phyloP scores from a whole-genome alignment of 2,888 invertebrate genomes.

The Drosophila neoperkinsi region DNA sequence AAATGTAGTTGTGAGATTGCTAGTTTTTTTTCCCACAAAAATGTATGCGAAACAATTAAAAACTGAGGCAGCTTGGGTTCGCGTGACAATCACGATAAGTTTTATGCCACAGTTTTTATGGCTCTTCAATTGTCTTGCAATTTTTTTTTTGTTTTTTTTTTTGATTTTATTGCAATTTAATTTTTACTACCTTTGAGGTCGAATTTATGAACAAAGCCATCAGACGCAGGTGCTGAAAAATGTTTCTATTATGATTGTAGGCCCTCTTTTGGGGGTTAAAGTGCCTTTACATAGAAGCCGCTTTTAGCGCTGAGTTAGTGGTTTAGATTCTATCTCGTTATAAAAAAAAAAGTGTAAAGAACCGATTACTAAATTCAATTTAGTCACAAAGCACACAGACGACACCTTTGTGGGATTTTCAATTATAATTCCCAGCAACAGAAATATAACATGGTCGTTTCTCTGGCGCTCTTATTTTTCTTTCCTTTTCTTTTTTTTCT shows the following conservation, averaged over 20 bases:
- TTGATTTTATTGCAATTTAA: not conserved
- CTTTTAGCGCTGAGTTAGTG: conserved; percentile 23
- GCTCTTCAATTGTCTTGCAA: conserved; percentile 20
- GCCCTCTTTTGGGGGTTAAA: not conserved
- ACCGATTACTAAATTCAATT: conserved; percentile 79
- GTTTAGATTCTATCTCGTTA: conserved; percentile 47
- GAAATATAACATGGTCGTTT: conserved; percentile 66
- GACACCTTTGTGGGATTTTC: conserved; percentile 79
- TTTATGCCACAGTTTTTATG: conserved; percentile 24
- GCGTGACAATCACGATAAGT: conserved; percentile 37
- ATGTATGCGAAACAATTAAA: conserved; percentile 37
- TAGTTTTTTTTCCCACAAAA: conserved; percentile 48
- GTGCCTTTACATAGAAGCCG: not conserved
- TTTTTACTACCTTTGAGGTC: conserved; percentile 37
- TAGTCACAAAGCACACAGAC: conserved; percentile 75
- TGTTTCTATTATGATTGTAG: conserved; percentile 19
- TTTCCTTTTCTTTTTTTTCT: conserved; percentile 17
- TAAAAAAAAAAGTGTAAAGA: conserved; percentile 39
- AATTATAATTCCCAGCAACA: conserved; percentile 71
- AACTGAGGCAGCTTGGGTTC: conserved; percentile 46
- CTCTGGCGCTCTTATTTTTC: conserved; percentile 22
- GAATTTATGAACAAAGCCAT: conserved; percentile 21
- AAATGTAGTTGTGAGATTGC: conserved; percentile 30
- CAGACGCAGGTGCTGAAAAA: conserved; percentile 13
- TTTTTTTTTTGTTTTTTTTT: not conserved